These are phyloP conservation scores for Drosophila saltans DNA, from an alignment of 1,140 invertebrate genomes.

Conservation along the genomic window DNA sequence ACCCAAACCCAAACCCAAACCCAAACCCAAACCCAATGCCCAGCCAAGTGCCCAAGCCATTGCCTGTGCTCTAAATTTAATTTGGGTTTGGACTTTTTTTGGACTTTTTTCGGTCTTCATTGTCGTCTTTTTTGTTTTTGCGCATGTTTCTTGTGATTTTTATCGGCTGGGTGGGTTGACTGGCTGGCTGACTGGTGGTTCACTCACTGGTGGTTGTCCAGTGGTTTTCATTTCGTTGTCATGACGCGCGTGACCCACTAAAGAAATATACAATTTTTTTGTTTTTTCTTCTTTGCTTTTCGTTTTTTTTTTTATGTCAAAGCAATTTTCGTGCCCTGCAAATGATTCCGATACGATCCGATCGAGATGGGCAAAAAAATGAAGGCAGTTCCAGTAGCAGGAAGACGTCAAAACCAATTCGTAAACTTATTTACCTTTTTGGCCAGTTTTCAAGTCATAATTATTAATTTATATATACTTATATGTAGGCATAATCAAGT, in stretches of 20 bases:
- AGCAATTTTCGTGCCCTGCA: conserved; percentile 69
- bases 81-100: conserved; percentile 65
- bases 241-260: conserved; percentile 79
- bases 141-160: conserved; percentile 75
- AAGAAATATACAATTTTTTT: conserved; percentile 45
- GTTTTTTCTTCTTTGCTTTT: conserved; percentile 25
- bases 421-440: conserved; percentile 65
- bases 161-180: conserved; percentile 76
- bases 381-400: conserved; percentile 6
- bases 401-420: conserved; percentile 35
- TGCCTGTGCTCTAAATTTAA: conserved; percentile 72
- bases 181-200: conserved; percentile 56
- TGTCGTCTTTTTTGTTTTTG: conserved; percentile 48
- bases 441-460: conserved; percentile 75
- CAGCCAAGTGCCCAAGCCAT: conserved; percentile 50
- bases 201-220: conserved; percentile 31
- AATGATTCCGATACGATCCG: conserved; percentile 13
- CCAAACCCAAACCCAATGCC: not conserved
- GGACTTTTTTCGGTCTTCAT: conserved; percentile 52
- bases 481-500: conserved; percentile 21
- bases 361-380: conserved; percentile 24
- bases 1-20: conserved; percentile 6
- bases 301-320: conserved; percentile 63
- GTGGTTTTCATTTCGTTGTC: conserved; percentile 68
- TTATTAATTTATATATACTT: conserved; percentile 60